Evolutionary conservation across 2,888 invertebrate genomes (phyloP), one percentile per base, ranked within the genome.

Genomic region (Venustoraphidia nigricollis): DNA sequence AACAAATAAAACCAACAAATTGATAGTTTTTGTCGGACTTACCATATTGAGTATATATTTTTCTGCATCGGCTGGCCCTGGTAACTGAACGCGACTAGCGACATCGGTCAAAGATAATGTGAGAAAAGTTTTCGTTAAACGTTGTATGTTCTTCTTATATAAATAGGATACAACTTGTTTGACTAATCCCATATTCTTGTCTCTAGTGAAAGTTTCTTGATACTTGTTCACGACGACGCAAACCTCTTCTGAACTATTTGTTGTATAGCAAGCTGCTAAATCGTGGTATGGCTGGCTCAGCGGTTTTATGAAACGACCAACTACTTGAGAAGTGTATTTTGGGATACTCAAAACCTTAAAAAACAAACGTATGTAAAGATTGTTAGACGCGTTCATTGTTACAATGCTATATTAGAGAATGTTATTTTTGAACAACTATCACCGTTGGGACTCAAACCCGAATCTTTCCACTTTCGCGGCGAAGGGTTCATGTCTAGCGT

Each of bases 81-180:
- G 68, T 50, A 96, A 71, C 59, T 90, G 88, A 40, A 93, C 94
- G 59, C 95, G 74, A 58, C 87, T 83, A 0, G 92, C 91, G 50
- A 94, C 90, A 70, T 94, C 93, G 46, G 80, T 76, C 55, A 94
- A 68, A 39, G 92, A 92, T 46, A 94, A 70, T 0, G 93, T 94
- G 56, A 93, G 70, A 67, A 94, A 94, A 34, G 93, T 93, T 68
- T 93, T 94, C 34, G 95, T 96, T 54, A 97, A 73, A 64, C 94
- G 79, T 68, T 95, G 93, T 58, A 97, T 97, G 68, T 93, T 95
- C 66, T 94, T 92, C 69, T 94, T 94, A 66, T 91, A 91, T 66
- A 94, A 77, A 53, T 90, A 90, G 54, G 83, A 81, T 45, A 89
- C 71, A 43, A 94, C 92, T 79, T 87, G 87, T 60, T 84, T 85